phyloP scores from a whole-genome alignment of 2,888 invertebrate species.

The Microctonus hyperodae region DNA sequence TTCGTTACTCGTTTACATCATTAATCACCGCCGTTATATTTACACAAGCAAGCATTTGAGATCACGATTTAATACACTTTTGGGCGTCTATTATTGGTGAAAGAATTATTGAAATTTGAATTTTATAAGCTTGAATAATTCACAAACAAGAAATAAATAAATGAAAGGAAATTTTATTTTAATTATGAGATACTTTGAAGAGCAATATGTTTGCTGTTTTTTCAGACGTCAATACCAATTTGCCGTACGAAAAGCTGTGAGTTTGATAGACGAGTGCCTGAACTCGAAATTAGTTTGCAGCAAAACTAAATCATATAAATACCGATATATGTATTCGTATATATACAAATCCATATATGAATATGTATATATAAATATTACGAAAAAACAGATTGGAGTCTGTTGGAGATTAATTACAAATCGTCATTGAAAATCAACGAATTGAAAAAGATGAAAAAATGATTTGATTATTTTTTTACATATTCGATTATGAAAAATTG shows the following conservation, averaged over 20 bases:
- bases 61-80: no score
- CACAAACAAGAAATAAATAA: neutral
- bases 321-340: constrained; percentile 37
- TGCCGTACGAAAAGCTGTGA: constrained; percentile 93
- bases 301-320: constrained; percentile 58
- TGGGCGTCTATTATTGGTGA: no score
- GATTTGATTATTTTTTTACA: neutral
- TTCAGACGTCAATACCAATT: constrained; percentile 89
- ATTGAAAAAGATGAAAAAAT: neutral
- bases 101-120: no score
- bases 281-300: constrained; percentile 61
- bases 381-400: neutral
- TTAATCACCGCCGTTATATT: neutral
- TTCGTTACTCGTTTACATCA: neutral
- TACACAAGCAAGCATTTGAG: constrained; percentile 29
- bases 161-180: constrained; percentile 20
- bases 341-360: no score
- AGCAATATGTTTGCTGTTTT: constrained; percentile 60
- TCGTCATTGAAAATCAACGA: neutral
- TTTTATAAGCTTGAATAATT: no score
- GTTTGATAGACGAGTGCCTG: constrained; percentile 63
- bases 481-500: neutral
- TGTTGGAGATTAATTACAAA: neutral
- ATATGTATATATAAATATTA: neutral
- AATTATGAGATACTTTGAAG: constrained; percentile 49